Evolutionary conservation across 1,140 invertebrate species (phyloP).

Genomic region (Drosophila sulfurigaster): DNA sequence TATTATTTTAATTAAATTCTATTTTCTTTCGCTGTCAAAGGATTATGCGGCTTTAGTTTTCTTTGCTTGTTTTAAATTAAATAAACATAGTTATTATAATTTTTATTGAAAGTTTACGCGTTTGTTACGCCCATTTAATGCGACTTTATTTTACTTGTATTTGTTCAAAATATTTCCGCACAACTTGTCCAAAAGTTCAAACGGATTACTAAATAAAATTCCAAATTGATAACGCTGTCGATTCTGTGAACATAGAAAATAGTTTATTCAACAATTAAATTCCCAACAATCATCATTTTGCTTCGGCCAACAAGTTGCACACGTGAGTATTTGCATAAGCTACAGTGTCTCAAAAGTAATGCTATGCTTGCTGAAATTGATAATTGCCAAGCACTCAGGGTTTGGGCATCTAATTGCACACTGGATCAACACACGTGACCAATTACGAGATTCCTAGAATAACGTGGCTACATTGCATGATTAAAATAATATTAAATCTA

Average conservation of each 20-base stretch:
- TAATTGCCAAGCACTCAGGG: not conserved
- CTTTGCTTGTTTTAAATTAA: slow-evolving; percentile 34
- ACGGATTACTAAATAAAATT: slow-evolving; percentile 7
- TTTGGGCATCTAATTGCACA: not conserved
- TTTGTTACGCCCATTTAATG: slow-evolving; percentile 39
- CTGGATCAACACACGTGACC: not conserved
- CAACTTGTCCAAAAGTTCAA: slow-evolving; percentile 28
- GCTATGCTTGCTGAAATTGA: not conserved
- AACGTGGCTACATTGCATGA: too few relatives aligned
- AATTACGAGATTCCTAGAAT: not conserved
- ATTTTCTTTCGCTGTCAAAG: slow-evolving; percentile 19
- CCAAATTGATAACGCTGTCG: not conserved
- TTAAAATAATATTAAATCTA: not conserved
- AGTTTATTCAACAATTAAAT: not conserved
- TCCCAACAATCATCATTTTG: slow-evolving; percentile 4
- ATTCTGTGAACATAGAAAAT: not conserved
- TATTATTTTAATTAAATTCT: slow-evolving; percentile 31
- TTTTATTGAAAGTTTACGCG: slow-evolving; percentile 50
- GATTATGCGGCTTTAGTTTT: slow-evolving; percentile 26
- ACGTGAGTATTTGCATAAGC: slow-evolving; percentile 10
- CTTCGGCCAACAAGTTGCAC: not conserved
- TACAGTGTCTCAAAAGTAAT: slow-evolving; percentile 16
- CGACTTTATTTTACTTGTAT: slow-evolving; percentile 50
- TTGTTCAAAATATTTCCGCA: slow-evolving; percentile 25
- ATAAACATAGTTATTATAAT: slow-evolving; percentile 13